Evolutionary conservation across 1,140 invertebrate genomes (phyloP).

Genomic region (Oncopeltus fasciatus): DNA sequence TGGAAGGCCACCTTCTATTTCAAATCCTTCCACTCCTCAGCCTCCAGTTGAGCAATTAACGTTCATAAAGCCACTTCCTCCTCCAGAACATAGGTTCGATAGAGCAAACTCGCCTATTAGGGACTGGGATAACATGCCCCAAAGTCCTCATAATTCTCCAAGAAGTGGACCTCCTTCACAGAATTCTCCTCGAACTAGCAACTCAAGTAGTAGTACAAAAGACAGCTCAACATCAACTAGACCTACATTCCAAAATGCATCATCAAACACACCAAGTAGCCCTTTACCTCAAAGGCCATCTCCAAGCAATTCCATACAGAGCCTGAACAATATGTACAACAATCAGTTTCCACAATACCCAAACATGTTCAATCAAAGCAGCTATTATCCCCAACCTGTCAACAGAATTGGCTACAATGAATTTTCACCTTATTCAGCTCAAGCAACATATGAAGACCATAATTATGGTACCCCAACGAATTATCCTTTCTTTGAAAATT

Average conservation of each 20-base stretch:
- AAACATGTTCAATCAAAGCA: neutral
- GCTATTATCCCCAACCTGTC: neutral
- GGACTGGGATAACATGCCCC: constrained; percentile 2
- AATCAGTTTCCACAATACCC: neutral
- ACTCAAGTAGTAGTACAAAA: neutral
- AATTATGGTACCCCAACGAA: neutral
- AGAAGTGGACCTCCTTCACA: neutral
- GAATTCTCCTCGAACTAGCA: neutral
- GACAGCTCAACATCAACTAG: neutral
- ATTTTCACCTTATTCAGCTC: neutral
- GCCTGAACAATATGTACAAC: neutral
- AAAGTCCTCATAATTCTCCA: neutral
- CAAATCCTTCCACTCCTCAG: constrained; percentile 18
- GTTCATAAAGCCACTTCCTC: neutral
- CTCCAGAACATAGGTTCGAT: neutral
- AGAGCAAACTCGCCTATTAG: neutral
- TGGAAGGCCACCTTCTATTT: constrained; percentile 44
- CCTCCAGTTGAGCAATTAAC: constrained; percentile 16
- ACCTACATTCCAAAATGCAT: neutral
- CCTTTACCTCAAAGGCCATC: neutral
- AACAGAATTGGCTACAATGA: neutral
- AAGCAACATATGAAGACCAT: neutral
- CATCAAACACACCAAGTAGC: neutral
- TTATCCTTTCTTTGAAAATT: neutral
- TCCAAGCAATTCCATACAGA: neutral